Percentiles rank a stretch among this genome's conserved stretches.
Conservation (phyloP, 2,888 invertebrate species). For the Callosobruchus maculatus region DNA sequence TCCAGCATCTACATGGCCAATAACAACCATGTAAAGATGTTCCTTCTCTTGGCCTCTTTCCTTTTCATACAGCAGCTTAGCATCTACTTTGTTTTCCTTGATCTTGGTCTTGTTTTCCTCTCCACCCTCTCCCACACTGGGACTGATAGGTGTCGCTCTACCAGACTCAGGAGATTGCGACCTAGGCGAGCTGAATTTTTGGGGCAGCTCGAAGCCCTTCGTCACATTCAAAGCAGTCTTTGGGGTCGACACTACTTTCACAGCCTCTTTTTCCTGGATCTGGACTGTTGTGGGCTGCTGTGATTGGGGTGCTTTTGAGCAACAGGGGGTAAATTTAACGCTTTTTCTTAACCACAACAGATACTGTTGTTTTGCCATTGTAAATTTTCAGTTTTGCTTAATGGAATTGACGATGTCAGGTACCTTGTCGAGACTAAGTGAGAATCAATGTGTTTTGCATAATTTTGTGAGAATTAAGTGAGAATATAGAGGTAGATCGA, state of each 20-base stretch:
- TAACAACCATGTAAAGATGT: constrained; percentile 86
- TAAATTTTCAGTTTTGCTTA: not conserved
- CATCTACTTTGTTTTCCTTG: constrained; percentile 55
- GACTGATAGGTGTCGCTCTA: constrained; percentile 50
- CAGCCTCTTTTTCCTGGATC: constrained; percentile 16
- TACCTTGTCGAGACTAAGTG: not conserved
- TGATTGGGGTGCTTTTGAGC: not conserved
- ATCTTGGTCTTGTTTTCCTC: constrained; percentile 35
- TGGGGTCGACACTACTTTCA: constrained; percentile 46
- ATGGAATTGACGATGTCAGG: not conserved
- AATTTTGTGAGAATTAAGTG: no score
- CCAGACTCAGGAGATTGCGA: constrained; percentile 69
- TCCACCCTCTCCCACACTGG: constrained; percentile 17
- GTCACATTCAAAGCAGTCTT: constrained; percentile 51
- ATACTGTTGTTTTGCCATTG: not conserved
- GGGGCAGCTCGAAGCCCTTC: constrained; percentile 59
- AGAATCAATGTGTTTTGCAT: not conserved
- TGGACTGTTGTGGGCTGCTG: constrained; percentile 10
- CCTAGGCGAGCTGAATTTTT: constrained; percentile 56
- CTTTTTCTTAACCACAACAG: not conserved
- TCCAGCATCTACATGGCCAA: constrained; percentile 97
- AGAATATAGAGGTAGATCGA: no score
- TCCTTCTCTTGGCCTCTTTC: constrained; percentile 80
- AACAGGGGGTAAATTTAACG: not conserved
- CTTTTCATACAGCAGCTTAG: constrained; percentile 61